phyloP scores from a whole-genome alignment of 1,140 invertebrate genomes.

The Bombus superbus region DNA sequence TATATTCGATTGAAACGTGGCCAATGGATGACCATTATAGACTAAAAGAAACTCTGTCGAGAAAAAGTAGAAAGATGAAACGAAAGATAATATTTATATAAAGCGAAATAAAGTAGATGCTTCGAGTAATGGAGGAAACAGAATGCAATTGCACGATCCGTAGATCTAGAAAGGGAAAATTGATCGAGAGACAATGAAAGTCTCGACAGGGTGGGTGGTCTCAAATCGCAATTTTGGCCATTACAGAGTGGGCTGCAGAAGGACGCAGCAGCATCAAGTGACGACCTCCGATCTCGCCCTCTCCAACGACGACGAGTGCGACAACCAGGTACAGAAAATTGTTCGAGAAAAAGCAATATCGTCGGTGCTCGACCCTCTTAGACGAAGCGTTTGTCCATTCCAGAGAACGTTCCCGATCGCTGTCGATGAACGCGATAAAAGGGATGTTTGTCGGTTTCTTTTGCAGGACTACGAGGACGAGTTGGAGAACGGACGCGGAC shows the following conservation, averaged over 20 bases:
- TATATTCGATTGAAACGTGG: not conserved
- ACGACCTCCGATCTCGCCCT: constrained; percentile 82
- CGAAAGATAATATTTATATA: too few relatives aligned
- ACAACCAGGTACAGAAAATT: constrained; percentile 80
- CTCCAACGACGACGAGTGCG: constrained; percentile 83
- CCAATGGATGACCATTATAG: not conserved
- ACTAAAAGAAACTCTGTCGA: too few relatives aligned
- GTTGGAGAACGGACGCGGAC: constrained; percentile 77
- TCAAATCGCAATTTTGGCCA: constrained; percentile 76
- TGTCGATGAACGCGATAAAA: constrained; percentile 6
- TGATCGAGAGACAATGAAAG: not conserved
- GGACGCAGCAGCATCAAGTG: constrained; percentile 79
- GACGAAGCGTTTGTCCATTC: not conserved
- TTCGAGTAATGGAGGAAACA: not conserved
- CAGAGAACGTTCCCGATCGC: not conserved
- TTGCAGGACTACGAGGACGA: constrained; percentile 81
- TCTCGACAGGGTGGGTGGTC: constrained; percentile 26
- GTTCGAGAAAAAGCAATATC: constrained; percentile 16
- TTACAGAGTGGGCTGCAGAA: constrained; percentile 80
- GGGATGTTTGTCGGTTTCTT: constrained; percentile 46
- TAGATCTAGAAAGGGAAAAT: not conserved
- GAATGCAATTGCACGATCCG: not conserved
- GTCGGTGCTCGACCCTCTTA: not conserved
- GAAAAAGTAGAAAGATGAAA: too few relatives aligned
- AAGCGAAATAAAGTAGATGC: not conserved